Conservation (phyloP, 2,797 vertebrate genomes). For the Nannoperca obscura region DNA sequence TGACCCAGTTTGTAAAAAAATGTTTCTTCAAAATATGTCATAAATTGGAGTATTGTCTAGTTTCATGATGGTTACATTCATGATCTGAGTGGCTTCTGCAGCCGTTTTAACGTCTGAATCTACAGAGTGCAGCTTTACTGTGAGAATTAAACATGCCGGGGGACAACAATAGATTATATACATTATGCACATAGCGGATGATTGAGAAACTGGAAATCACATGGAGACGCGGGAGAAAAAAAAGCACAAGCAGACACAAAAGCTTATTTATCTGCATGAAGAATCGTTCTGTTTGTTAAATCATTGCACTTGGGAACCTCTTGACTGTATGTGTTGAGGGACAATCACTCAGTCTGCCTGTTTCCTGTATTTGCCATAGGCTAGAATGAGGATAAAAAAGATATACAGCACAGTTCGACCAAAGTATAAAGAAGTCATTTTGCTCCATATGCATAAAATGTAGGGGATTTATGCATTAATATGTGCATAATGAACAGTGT, state of each 20-base stretch:
- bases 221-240: neutral
- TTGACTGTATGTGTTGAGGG: slow-evolving; percentile 46
- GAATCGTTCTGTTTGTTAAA: slow-evolving; percentile 37
- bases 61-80: neutral
- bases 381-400: neutral
- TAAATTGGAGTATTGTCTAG: neutral
- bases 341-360: slow-evolving; percentile 32
- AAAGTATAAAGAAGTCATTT: slow-evolving; percentile 7
- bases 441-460: neutral
- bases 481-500: neutral
- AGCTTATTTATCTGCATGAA: slow-evolving; percentile 48
- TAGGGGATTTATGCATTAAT: neutral
- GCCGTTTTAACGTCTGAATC: slow-evolving; percentile 4
- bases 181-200: slow-evolving; percentile 49
- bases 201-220: slow-evolving; percentile 29
- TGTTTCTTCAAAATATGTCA: neutral
- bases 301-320: slow-evolving; percentile 45
- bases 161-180: slow-evolving; percentile 51
- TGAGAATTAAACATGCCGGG: slow-evolving; percentile 26
- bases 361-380: slow-evolving; percentile 27
- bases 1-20: neutral
- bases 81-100: slow-evolving; percentile 17
- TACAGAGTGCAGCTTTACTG: neutral
- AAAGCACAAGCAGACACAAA: slow-evolving; percentile 6
- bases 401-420: slow-evolving; percentile 13